A percentile compares a stretch with the other conserved stretches of the same genome.
Evolutionary conservation across 2,888 invertebrate species (phyloP).

Genomic region (Pristionchus japonicus): DNA sequence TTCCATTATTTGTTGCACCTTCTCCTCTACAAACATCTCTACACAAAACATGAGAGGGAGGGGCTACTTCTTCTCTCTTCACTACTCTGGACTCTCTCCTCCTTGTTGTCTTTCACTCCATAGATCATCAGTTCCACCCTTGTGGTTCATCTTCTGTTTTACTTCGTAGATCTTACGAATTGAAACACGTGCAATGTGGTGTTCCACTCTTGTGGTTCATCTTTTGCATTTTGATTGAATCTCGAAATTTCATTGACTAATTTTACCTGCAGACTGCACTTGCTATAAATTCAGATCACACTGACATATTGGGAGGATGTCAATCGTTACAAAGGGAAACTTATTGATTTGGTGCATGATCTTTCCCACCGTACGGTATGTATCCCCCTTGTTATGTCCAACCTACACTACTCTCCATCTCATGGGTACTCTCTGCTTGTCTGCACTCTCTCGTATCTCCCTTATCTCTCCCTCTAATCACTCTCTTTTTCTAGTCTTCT

Average conservation of each 20-base stretch:
- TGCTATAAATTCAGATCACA: too few species aligned
- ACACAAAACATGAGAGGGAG: constrained; percentile 9
- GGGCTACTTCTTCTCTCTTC: constrained; percentile 2
- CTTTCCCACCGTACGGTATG: neutral
- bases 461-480: constrained; percentile 1
- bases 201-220: too few species aligned
- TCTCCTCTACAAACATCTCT: neutral
- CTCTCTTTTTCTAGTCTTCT: constrained; percentile 5
- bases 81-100: neutral
- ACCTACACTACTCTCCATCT: neutral
- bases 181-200: too few species aligned
- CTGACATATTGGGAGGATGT: too few species aligned
- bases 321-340: too few species aligned
- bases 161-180: too few species aligned
- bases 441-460: neutral
- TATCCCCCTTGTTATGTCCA: constrained; percentile 10
- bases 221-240: too few species aligned
- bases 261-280: neutral
- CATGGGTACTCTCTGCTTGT: neutral
- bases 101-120: neutral
- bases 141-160: neutral
- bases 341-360: neutral
- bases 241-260: too few species aligned
- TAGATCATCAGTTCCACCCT: neutral
- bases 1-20: constrained; percentile 16